Conservation (phyloP, 2,797 vertebrate species). For the Molothrus aeneus region DNA sequence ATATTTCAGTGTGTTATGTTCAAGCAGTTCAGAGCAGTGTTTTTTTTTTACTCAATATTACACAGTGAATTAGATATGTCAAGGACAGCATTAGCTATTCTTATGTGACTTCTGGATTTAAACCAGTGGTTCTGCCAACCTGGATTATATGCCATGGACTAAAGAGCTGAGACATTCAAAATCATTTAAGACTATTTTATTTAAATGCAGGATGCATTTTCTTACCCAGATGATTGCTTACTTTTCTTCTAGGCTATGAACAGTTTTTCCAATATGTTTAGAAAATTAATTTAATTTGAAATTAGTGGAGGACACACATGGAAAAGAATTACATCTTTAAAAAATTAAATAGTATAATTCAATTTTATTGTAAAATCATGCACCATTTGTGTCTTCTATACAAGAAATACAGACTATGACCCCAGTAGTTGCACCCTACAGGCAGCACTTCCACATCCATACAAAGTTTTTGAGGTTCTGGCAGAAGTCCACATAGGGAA, state of each 20-base stretch:
- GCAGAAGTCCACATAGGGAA: not conserved
- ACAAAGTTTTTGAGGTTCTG: not conserved
- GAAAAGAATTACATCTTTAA: not conserved
- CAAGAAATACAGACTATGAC: not conserved
- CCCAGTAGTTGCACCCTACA: not conserved
- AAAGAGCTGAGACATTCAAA: not conserved
- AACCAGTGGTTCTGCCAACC: not conserved
- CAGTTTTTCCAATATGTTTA: not conserved
- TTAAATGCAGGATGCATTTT: not conserved
- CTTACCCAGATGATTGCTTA: not conserved
- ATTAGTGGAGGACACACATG: not conserved
- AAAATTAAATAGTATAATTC: not conserved
- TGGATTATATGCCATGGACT: not conserved
- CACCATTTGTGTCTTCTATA: not conserved
- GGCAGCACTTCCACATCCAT: not conserved
- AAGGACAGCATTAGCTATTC: not conserved
- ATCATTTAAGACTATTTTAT: not conserved
- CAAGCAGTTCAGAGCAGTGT: not conserved
- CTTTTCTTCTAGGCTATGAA: not conserved
- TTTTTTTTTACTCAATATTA: not conserved
- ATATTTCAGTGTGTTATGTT: not conserved
- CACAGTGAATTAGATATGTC: not conserved
- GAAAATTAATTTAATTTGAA: not conserved
- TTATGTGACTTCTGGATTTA: not conserved
- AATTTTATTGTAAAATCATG: not conserved